phyloP scores from a whole-genome alignment of 2,113 vertebrate genomes.

The Atlantisia rogersi region DNA sequence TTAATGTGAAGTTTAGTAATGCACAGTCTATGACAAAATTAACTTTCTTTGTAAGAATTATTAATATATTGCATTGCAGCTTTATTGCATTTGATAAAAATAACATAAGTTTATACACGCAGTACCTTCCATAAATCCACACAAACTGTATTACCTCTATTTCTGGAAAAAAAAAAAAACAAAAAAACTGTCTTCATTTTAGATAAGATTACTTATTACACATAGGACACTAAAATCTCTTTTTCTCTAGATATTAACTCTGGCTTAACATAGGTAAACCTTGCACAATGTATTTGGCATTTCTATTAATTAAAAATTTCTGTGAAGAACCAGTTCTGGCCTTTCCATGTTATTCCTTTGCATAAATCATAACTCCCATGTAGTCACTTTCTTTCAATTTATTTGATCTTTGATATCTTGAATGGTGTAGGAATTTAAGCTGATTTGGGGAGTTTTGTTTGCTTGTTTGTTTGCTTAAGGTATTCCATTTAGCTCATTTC shows the following conservation, averaged over 20 bases:
- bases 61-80: background rate
- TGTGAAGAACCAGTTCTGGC: background rate
- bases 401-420: background rate
- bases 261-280: background rate
- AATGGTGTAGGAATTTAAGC: background rate
- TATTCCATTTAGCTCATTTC: background rate
- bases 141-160: background rate
- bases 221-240: background rate
- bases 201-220: background rate
- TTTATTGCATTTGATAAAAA: background rate
- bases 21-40: background rate
- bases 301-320: background rate
- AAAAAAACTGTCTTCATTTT: background rate
- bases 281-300: background rate
- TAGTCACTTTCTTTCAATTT: background rate
- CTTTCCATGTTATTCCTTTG: background rate
- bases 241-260: background rate
- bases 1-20: background rate
- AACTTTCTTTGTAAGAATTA: background rate
- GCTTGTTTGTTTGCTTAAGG: background rate
- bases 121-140: background rate
- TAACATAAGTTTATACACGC: background rate
- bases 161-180: background rate
- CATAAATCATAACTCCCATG: background rate
- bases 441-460: background rate